These are phyloP conservation scores for Dione vanillae DNA, from an alignment of 2,888 invertebrate species.

Conservation along the genomic window DNA sequence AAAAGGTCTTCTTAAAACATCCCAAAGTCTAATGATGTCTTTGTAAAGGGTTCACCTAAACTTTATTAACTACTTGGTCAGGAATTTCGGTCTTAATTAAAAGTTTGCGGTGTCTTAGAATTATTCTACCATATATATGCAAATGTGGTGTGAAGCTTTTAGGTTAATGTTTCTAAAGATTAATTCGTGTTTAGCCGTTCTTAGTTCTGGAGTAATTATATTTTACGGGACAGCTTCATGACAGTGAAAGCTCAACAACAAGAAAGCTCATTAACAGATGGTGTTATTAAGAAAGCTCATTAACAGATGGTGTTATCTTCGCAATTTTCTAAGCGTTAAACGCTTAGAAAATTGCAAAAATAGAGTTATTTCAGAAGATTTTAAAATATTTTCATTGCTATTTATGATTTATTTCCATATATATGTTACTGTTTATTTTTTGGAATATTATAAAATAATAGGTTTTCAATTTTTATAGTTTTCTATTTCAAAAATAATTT, in stretches of 20 bases:
- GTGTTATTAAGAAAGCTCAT: background rate
- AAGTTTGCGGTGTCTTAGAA: constrained; percentile 21
- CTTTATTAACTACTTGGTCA: constrained; percentile 25
- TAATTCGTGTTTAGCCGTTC: constrained; percentile 6
- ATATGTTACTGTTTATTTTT: too few relatives aligned
- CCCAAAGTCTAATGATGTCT: constrained; percentile 12
- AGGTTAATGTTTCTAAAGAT: constrained; percentile 13
- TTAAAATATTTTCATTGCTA: too few relatives aligned
- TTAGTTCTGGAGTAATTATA: background rate
- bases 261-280: background rate
- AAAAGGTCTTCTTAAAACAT: background rate
- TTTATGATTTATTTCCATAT: too few relatives aligned
- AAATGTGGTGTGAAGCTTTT: constrained; percentile 19
- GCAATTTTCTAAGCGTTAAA: too few relatives aligned
- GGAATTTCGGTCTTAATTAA: constrained; percentile 31
- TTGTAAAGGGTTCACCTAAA: constrained; percentile 23
- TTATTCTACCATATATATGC: constrained; percentile 26
- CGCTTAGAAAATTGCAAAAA: background rate
- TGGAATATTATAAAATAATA: too few relatives aligned
- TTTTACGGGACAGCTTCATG: background rate
- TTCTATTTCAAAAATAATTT: too few relatives aligned
- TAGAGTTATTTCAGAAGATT: too few relatives aligned
- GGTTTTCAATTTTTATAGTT: too few relatives aligned
- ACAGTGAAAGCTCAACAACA: background rate
- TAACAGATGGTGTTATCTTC: background rate